Percentiles rank a stretch among this genome's conserved stretches.
These are phyloP conservation scores for Rana temporaria DNA, from an alignment of 2,113 vertebrate species.

Conservation along the genomic window DNA sequence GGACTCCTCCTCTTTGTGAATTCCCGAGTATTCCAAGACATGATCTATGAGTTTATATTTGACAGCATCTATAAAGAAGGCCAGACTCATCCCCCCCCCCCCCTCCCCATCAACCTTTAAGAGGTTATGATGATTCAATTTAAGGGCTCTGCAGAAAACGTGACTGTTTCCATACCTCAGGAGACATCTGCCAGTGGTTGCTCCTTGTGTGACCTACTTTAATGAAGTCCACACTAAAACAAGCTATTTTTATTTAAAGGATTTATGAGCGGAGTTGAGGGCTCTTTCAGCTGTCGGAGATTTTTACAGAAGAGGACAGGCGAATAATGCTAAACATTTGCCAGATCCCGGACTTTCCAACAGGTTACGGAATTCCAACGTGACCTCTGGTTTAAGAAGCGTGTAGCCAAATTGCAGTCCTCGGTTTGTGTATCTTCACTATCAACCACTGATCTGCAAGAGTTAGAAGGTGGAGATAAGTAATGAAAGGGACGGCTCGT, in stretches of 20 bases:
- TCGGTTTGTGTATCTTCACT: no score
- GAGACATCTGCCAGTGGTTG: slow-evolving; percentile 15
- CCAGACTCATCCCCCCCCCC: no score
- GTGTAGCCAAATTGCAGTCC: no score
- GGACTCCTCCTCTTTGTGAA: background rate
- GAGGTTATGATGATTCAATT: slow-evolving; percentile 4
- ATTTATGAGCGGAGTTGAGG: background rate
- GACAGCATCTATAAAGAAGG: background rate
- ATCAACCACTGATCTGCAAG: no score
- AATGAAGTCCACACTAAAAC: background rate
- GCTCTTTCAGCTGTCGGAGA: background rate
- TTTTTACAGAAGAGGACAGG: no score
- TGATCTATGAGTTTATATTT: background rate
- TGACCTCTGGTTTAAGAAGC: no score
- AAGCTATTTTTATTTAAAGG: slow-evolving; percentile 5
- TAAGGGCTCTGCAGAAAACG: background rate
- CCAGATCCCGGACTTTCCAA: no score
- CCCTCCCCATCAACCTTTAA: no score
- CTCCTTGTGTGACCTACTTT: background rate
- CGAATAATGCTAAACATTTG: no score
- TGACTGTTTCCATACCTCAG: background rate
- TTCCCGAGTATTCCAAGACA: background rate
- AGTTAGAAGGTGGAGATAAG: no score
- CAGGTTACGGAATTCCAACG: no score
- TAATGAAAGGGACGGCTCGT: no score